Evolutionary conservation across 2,888 invertebrate genomes (phyloP), one percentile per base, ranked within the genome.

Genomic region (Drosophila nr. perissopoda): DNA sequence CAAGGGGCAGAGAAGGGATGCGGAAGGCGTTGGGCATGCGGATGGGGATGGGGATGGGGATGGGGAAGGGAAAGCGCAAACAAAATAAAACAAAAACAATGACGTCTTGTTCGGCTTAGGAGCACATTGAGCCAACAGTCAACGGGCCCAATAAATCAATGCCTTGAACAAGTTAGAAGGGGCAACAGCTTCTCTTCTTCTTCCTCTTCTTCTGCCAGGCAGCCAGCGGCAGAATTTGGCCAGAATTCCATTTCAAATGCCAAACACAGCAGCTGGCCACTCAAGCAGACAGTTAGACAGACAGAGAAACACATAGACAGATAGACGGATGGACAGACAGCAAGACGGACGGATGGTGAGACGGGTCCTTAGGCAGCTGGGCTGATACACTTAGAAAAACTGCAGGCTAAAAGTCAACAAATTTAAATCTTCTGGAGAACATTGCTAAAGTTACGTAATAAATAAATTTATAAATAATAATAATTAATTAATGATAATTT

Each of bases 71-170:
- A 10, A 49, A 27, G 18, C 49, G 51, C 27, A 56, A 16, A 49
- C n/a, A 25, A 69, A 59, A 65, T 59, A 59, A 48, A 61, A 59
- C 49, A 66, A 71, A 61, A 71, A 61, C 66, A 75, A 61, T 61
- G 58, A 58, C 63, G 45, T 49, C 53, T 62, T 66, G 65, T 21
- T 25, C 21, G 45, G 71, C 79, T 73, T 52, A 64, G 75, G 56
- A 16, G 27, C 62, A 71, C 75, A 72, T 76, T 57, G 72, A 68
- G 58, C 60, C 72, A 64, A 58, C 42, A 64, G 54, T 56, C 48
- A 66, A 70, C 72, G 69, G 69, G 58, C 67, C 83, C 83, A 88
- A 87, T 87, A 89, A 87, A 89, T 87, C 90, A 90, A 83, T 90
- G 89, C 62, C 61, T 69, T 64, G 67, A 76, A 57, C 83, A 73